These are phyloP conservation scores for Dichetophora obliterata DNA, from an alignment of 2,888 invertebrate species.

Conservation along the genomic window DNA sequence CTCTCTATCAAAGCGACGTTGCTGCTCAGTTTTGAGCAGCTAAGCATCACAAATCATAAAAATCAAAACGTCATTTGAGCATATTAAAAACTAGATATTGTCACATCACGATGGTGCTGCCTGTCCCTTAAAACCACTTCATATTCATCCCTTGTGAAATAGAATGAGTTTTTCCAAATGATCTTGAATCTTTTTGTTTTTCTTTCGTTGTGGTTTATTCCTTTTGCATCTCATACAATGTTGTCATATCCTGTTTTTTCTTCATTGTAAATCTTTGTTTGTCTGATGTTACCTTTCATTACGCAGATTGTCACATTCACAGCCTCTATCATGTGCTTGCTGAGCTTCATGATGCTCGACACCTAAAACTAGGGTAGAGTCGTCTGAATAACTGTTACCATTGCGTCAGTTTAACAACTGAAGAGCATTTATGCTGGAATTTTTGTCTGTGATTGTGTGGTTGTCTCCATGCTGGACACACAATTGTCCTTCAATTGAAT, in stretches of 20 bases:
- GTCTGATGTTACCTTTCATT: conserved; percentile 22
- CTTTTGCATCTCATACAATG: not conserved
- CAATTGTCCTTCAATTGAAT: conserved; percentile 35
- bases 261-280: not conserved
- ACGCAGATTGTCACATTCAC: conserved; percentile 33
- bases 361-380: no score
- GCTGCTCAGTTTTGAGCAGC: no score
- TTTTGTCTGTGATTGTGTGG: conserved; percentile 32
- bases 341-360: no score
- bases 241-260: no score
- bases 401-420: not conserved
- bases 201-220: conserved; percentile 22
- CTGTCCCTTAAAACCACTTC: not conserved
- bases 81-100: not conserved
- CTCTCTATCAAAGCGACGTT: no score
- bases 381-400: not conserved
- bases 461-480: not conserved
- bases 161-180: no score
- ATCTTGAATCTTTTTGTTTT: not conserved
- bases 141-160: not conserved
- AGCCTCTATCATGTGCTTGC: not conserved
- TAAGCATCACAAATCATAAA: not conserved
- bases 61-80: not conserved
- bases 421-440: not conserved
- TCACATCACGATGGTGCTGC: conserved; percentile 1